Evolutionary conservation across 2,113 vertebrate genomes (phyloP).

Genomic region (Scolopax mira): DNA sequence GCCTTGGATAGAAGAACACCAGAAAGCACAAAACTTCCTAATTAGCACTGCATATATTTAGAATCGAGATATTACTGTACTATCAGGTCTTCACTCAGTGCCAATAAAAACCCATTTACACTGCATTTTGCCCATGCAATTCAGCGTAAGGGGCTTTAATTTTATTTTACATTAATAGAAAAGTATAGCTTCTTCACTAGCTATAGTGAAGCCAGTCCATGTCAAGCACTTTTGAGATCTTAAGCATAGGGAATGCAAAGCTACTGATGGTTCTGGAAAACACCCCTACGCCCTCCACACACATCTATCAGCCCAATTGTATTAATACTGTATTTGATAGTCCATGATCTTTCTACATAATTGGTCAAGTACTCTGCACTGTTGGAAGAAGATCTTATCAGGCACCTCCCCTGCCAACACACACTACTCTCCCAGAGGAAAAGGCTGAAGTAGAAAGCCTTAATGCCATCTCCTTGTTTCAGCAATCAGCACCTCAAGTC

Average conservation of each 20-base stretch:
- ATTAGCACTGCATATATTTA: not conserved
- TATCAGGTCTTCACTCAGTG: not conserved
- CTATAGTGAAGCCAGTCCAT: not conserved
- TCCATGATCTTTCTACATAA: not conserved
- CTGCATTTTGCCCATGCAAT: not conserved
- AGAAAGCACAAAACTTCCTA: not conserved
- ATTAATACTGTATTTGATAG: not conserved
- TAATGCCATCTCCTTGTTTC: not conserved
- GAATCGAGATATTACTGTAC: not conserved
- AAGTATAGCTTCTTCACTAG: not conserved
- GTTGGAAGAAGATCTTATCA: not conserved
- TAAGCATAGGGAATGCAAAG: not conserved
- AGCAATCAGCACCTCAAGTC: not conserved
- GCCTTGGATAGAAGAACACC: not conserved
- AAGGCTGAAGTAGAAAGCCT: not conserved
- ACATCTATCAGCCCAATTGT: rapidly evolving
- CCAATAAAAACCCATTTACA: not conserved
- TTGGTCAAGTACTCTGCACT: not conserved
- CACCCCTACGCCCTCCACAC: not conserved
- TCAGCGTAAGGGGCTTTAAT: not conserved
- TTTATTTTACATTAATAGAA: not conserved
- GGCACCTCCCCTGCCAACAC: not conserved
- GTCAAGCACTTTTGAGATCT: not conserved
- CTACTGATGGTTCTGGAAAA: not conserved
- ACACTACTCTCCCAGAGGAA: not conserved